Conservation (phyloP, 1,140 invertebrate genomes). For the Anagrus nilaparvatae region DNA sequence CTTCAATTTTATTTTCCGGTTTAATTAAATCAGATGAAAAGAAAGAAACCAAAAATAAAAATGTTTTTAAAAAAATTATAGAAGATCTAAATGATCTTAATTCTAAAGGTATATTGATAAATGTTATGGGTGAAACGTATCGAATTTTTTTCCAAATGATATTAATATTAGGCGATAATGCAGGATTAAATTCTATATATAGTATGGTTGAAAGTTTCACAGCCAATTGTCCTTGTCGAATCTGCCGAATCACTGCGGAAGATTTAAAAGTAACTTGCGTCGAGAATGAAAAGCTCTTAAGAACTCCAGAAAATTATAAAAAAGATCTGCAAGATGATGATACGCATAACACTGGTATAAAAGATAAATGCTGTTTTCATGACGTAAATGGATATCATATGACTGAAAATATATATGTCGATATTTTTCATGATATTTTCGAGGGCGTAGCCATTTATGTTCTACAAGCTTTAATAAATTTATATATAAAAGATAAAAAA, state of each 20-base stretch:
- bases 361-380: constrained; percentile 10
- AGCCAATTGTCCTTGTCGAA: background rate
- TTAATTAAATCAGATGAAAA: background rate
- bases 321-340: constrained; percentile 5
- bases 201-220: background rate
- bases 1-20: background rate
- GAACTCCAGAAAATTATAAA: constrained; percentile 5
- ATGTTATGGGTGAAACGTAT: no score
- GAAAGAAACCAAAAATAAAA: background rate
- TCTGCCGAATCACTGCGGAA: background rate
- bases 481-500: background rate
- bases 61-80: background rate
- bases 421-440: constrained; percentile 6
- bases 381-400: constrained; percentile 3
- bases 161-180: background rate
- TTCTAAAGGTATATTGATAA: background rate
- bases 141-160: background rate
- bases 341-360: background rate
- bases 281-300: background rate
- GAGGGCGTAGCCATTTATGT: constrained; percentile 1
- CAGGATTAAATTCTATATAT: background rate
- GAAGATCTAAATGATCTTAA: background rate
- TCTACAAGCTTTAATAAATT: background rate
- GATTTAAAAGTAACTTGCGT: background rate
- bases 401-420: constrained; percentile 8